These are phyloP conservation scores for Chaenocephalus aceratus DNA, from an alignment of 2,113 vertebrate genomes.

Conservation along the genomic window DNA sequence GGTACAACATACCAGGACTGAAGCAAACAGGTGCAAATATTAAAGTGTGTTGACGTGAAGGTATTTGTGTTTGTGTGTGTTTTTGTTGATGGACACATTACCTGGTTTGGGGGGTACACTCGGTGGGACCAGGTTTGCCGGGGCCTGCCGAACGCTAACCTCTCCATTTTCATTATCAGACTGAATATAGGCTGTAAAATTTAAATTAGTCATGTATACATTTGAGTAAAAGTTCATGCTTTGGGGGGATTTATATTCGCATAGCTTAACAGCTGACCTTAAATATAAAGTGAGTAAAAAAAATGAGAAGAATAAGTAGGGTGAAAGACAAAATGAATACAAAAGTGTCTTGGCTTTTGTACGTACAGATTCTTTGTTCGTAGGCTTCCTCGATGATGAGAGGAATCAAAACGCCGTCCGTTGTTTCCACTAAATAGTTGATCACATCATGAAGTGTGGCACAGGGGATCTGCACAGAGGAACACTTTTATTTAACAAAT, in stretches of 20 bases:
- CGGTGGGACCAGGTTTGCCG: neutral
- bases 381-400: conserved; percentile 83
- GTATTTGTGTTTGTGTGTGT: neutral
- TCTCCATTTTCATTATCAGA: conserved; percentile 85
- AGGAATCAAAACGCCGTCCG: conserved; percentile 75
- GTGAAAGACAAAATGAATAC: neutral
- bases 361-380: conserved; percentile 84
- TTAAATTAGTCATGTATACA: neutral
- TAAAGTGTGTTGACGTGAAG: neutral
- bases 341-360: neutral
- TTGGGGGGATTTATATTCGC: neutral
- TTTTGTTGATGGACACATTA: conserved; percentile 25
- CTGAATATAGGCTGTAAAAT: conserved; percentile 75
- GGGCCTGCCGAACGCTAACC: conserved; percentile 47
- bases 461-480: conserved; percentile 79
- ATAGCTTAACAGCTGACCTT: neutral
- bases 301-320: neutral
- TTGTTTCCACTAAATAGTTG: conserved; percentile 79
- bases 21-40: conserved; percentile 20
- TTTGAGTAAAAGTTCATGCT: neutral
- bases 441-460: conserved; percentile 81
- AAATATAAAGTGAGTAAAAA: neutral
- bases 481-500: neutral
- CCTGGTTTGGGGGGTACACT: conserved; percentile 66
- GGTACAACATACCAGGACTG: neutral